These are phyloP conservation scores for Cistogaster globosa DNA, from an alignment of 2,888 invertebrate species.

Conservation along the genomic window DNA sequence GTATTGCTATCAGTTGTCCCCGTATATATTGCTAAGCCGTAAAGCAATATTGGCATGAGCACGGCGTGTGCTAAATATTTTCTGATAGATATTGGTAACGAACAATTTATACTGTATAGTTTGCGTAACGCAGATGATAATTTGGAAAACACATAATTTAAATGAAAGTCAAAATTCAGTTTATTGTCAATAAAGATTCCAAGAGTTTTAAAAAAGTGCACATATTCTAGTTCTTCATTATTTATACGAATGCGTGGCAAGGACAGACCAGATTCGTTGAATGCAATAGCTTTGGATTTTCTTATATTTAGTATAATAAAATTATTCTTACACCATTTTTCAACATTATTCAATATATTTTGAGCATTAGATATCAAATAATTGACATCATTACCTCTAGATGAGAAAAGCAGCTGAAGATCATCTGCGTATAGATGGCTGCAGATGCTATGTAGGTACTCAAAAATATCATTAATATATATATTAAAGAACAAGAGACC, in stretches of 20 bases:
- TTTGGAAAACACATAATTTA: not conserved
- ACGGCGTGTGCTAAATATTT: no score
- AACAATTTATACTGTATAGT: not conserved
- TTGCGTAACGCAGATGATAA: not conserved
- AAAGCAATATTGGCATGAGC: not conserved
- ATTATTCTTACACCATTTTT: not conserved
- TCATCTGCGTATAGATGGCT: not conserved
- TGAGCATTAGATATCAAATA: not conserved
- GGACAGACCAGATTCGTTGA: not conserved
- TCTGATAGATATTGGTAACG: not conserved
- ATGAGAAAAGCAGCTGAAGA: not conserved
- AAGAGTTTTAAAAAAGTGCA: not conserved
- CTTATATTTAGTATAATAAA: not conserved
- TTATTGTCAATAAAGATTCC: not conserved
- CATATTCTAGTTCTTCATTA: not conserved
- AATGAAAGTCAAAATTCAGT: not conserved
- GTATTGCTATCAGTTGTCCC: no score
- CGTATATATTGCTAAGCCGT: not conserved
- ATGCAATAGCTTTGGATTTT: not conserved
- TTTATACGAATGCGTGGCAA: not conserved
- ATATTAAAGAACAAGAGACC: slow-evolving; percentile 3
- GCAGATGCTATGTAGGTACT: not conserved
- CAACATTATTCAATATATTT: not conserved
- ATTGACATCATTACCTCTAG: not conserved
- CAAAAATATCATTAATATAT: slow-evolving; percentile 6